Conservation (phyloP, 2,113 vertebrate species). For the Cervus canadensis region DNA sequence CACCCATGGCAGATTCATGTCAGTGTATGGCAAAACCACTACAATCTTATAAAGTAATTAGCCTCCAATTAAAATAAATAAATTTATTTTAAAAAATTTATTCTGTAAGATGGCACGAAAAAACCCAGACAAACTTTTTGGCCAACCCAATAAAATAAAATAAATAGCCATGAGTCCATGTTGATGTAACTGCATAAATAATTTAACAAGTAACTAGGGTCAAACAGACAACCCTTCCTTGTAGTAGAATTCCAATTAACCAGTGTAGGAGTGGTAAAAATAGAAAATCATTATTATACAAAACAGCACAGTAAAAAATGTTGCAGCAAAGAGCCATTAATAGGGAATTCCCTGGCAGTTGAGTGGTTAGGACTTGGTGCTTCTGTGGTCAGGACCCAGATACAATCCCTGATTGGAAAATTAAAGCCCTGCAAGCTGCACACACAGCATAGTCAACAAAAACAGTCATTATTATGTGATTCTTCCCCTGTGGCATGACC, state of each 20-base stretch:
- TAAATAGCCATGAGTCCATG: not conserved
- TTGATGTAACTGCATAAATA: not conserved
- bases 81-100: not conserved
- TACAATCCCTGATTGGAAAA: not conserved
- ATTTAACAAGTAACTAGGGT: not conserved
- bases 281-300: not conserved
- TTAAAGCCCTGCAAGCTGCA: not conserved
- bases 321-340: not conserved
- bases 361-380: not conserved
- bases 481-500: not conserved
- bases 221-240: not conserved
- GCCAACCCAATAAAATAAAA: not conserved
- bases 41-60: not conserved
- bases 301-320: accelerated
- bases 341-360: not conserved
- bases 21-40: not conserved
- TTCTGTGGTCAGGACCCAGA: accelerated
- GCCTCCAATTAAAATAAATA: not conserved
- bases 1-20: accelerated
- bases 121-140: not conserved
- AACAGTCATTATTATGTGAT: not conserved
- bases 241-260: not conserved
- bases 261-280: not conserved
- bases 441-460: not conserved
- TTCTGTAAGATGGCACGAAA: not conserved